Evolutionary conservation across 2,888 invertebrate species (phyloP).

Genomic region (Xylota sylvarum): DNA sequence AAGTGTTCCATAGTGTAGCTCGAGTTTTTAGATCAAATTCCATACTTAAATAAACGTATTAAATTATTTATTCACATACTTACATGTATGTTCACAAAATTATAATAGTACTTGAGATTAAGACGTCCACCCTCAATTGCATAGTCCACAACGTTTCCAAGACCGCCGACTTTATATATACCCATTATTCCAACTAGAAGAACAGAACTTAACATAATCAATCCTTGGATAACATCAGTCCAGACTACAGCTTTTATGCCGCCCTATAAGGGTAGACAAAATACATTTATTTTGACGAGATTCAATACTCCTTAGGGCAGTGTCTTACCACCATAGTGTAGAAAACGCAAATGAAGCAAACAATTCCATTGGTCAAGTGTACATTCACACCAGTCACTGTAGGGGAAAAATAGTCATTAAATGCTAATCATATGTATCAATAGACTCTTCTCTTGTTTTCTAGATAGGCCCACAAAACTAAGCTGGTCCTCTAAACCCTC

Average conservation of each 20-base stretch:
- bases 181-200: constrained; percentile 81
- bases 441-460: too few species aligned
- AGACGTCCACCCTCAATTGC: constrained; percentile 80
- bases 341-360: constrained; percentile 85
- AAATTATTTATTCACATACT: neutral
- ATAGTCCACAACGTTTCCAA: constrained; percentile 79
- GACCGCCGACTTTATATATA: constrained; percentile 81
- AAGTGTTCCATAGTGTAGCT: constrained; percentile 87
- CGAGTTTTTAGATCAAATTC: constrained; percentile 87
- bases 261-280: constrained; percentile 78
- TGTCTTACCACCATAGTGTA: constrained; percentile 86
- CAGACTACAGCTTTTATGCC: constrained; percentile 84
- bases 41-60: constrained; percentile 79
- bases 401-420: neutral
- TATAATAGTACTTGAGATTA: constrained; percentile 54
- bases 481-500: too few species aligned
- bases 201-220: constrained; percentile 81
- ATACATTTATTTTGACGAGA: neutral
- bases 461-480: too few species aligned
- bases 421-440: too few species aligned
- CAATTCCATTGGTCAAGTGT: constrained; percentile 85
- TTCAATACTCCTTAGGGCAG: neutral
- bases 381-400: constrained; percentile 86
- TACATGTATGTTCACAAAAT: too few species aligned
- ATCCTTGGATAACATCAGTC: constrained; percentile 84